These are phyloP conservation scores for Lapara coniferarum DNA, from an alignment of 2,888 invertebrate genomes.

Conservation along the genomic window DNA sequence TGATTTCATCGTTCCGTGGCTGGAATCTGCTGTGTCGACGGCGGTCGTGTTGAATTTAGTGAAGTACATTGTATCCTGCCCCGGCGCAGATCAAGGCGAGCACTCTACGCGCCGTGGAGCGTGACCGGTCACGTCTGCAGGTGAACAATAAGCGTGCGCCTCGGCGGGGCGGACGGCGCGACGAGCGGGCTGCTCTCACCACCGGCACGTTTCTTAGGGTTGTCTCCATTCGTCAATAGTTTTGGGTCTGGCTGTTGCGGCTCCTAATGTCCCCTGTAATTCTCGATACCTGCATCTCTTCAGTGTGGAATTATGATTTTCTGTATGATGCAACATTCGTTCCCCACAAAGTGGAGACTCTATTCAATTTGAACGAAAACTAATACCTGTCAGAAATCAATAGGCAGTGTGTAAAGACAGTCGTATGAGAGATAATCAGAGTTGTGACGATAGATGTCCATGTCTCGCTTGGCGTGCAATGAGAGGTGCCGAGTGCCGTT, in stretches of 20 bases:
- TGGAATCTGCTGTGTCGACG: too few species aligned
- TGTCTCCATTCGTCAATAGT: neutral
- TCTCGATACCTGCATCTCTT: too few species aligned
- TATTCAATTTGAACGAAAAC: too few species aligned
- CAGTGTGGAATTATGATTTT: neutral
- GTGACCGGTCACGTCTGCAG: conserved; percentile 53
- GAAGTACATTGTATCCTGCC: too few species aligned
- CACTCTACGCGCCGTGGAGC: conserved; percentile 41
- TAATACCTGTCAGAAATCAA: too few species aligned
- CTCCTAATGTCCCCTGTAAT: too few species aligned
- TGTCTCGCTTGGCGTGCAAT: conserved; percentile 49
- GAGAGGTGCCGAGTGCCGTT: conserved; percentile 65
- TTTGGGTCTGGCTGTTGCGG: too few species aligned
- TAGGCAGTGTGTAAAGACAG: too few species aligned
- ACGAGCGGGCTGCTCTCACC: neutral
- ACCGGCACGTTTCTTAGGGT: neutral
- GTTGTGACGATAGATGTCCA: conserved; percentile 13
- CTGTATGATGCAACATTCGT: neutral
- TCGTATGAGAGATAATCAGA: too few species aligned
- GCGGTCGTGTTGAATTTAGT: too few species aligned
- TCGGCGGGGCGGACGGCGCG: neutral
- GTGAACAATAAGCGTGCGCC: conserved; percentile 49
- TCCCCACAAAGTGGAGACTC: too few species aligned
- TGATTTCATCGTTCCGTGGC: conserved; percentile 5
- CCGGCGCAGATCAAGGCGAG: neutral